Percentiles rank a stretch among this genome's conserved stretches.
phyloP scores from a whole-genome alignment of 2,888 invertebrate species.

The Resseliella maxima region DNA sequence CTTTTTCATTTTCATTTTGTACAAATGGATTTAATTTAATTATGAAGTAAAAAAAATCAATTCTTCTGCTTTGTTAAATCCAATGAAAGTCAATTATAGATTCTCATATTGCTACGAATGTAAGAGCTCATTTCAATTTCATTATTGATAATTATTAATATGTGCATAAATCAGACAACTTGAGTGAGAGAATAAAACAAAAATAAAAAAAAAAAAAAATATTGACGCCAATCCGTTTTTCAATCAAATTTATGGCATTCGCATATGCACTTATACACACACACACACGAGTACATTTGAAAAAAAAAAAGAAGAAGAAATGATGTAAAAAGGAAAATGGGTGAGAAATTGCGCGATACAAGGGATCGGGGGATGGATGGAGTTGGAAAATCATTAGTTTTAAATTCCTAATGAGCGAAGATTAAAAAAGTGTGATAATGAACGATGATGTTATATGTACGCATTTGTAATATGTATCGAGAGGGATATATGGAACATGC shows the following conservation, averaged over 20 bases:
- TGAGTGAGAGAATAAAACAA: not conserved
- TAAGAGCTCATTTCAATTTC: not conserved
- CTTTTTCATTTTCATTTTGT: too few species aligned
- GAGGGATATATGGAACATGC: slow-evolving; percentile 43
- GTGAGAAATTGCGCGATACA: not conserved
- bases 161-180: slow-evolving; percentile 46
- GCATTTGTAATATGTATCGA: slow-evolving; percentile 50
- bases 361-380: not conserved
- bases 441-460: slow-evolving; percentile 34
- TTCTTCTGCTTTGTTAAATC: slow-evolving; percentile 36
- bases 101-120: not conserved
- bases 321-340: not conserved
- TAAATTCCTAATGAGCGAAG: slow-evolving; percentile 51
- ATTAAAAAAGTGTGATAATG: slow-evolving; percentile 55
- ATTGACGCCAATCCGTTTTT: slow-evolving; percentile 37
- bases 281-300: not conserved
- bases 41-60: slow-evolving; percentile 11
- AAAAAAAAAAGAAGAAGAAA: slow-evolving; percentile 38
- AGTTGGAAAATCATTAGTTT: slow-evolving; percentile 45
- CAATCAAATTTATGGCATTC: not conserved
- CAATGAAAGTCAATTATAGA: slow-evolving; percentile 25
- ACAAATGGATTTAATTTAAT: not conserved
- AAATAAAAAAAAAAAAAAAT: not conserved
- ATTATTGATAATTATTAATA: slow-evolving; percentile 38
- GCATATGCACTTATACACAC: not conserved